A percentile compares a stretch with the other conserved stretches of the same genome.
These are phyloP conservation scores for Geotrypetes seraphini DNA, from an alignment of 2,797 vertebrate genomes.

Conservation along the genomic window DNA sequence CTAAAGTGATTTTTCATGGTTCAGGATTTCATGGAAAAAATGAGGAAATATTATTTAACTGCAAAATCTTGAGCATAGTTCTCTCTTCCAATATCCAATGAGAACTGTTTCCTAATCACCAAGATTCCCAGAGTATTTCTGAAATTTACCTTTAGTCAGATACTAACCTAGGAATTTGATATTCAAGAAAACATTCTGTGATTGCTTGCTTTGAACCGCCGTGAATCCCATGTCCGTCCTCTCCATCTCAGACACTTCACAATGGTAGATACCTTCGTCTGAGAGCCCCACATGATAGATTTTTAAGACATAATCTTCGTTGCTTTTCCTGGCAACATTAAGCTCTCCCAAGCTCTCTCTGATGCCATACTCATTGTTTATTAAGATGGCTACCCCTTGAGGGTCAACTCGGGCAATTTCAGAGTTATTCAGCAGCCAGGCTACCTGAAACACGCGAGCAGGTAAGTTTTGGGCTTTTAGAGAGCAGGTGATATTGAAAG, in stretches of 20 bases:
- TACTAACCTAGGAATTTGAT: constrained; percentile 42
- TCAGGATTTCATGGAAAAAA: too few relatives aligned
- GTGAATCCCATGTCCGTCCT: constrained; percentile 25
- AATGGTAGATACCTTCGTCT: constrained; percentile 64
- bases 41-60: too few relatives aligned
- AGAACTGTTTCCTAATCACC: too few relatives aligned
- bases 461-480: constrained; percentile 27
- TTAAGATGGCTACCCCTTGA: constrained; percentile 48
- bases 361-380: constrained; percentile 20
- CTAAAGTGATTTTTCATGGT: too few relatives aligned
- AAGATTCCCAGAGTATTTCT: not conserved
- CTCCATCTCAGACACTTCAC: constrained; percentile 48
- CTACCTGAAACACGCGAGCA: constrained; percentile 44
- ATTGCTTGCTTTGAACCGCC: constrained; percentile 32
- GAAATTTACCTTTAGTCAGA: not conserved
- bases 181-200: constrained; percentile 20
- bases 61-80: too few relatives aligned
- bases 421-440: constrained; percentile 44
- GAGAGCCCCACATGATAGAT: constrained; percentile 40
- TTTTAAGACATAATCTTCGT: constrained; percentile 48
- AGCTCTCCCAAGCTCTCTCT: constrained; percentile 50
- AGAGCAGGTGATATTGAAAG: constrained; percentile 50
- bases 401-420: constrained; percentile 53
- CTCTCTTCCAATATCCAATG: too few relatives aligned
- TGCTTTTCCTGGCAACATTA: constrained; percentile 36